A percentile compares a stretch with the other conserved stretches of the same genome.
These are phyloP conservation scores for Malurus leucopterus DNA, from an alignment of 2,797 vertebrate genomes.

Conservation along the genomic window DNA sequence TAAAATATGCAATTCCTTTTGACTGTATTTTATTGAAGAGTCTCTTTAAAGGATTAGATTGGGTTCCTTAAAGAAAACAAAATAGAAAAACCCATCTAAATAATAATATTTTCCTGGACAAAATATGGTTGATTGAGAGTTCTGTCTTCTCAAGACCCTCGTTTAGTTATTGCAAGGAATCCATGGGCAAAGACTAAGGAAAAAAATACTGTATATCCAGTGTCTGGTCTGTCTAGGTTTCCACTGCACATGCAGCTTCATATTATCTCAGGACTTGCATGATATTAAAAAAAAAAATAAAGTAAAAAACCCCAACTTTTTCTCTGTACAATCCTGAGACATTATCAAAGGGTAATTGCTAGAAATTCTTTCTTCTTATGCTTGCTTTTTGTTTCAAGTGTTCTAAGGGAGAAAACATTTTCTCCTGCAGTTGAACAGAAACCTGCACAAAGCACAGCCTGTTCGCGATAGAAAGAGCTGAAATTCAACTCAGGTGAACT, in stretches of 20 bases:
- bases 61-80: background rate
- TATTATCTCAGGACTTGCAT: background rate
- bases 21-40: background rate
- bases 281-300: background rate
- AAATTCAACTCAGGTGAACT: constrained; percentile 28
- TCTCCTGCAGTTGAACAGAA: background rate
- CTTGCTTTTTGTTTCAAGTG: background rate
- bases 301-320: rapidly evolving
- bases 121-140: background rate
- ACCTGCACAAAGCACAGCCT: constrained; percentile 31
- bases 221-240: background rate
- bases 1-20: background rate
- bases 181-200: background rate
- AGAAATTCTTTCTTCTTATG: background rate
- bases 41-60: background rate
- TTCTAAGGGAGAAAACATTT: background rate
- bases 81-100: background rate
- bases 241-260: background rate
- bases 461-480: background rate
- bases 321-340: background rate
- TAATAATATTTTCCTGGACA: background rate
- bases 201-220: background rate
- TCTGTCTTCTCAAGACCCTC: background rate
- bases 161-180: background rate
- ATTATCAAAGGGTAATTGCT: background rate